A percentile compares a stretch with the other conserved stretches of the same genome.
phyloP scores from a whole-genome alignment of 2,113 vertebrate species.

The Gadus macrocephalus region DNA sequence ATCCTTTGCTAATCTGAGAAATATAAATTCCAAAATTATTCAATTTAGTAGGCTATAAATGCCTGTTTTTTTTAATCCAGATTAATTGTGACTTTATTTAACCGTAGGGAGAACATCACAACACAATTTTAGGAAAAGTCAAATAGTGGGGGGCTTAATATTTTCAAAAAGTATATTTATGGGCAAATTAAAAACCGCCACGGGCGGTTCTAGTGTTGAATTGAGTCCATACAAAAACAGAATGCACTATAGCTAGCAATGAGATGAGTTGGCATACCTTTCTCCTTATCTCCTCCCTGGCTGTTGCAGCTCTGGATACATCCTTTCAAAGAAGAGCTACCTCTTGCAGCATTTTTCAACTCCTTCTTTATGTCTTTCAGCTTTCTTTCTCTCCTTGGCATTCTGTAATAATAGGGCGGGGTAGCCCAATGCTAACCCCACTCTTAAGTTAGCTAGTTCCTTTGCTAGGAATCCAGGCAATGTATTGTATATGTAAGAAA shows the following conservation, averaged over 20 bases:
- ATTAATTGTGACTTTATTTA: neutral
- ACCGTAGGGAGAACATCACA: neutral
- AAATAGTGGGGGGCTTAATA: too few species aligned
- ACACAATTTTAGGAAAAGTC: neutral
- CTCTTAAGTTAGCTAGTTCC: neutral
- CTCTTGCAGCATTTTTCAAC: neutral
- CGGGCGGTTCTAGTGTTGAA: neutral
- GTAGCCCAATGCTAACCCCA: neutral
- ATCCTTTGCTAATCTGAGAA: too few species aligned
- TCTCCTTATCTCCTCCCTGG: neutral
- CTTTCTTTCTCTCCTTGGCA: conserved; percentile 4
- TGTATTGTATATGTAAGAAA: too few species aligned
- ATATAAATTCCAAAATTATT: too few species aligned
- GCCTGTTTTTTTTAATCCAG: too few species aligned
- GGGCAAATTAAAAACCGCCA: too few species aligned
- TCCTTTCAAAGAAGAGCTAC: neutral
- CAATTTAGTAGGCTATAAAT: too few species aligned
- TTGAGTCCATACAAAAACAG: neutral
- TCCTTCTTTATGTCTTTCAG: neutral
- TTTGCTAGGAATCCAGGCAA: too few species aligned
- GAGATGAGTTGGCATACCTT: neutral
- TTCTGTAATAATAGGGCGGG: conserved; percentile 2
- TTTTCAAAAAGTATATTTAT: too few species aligned
- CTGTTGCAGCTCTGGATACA: neutral
- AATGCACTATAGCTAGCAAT: neutral